Evolutionary conservation across 1,140 invertebrate species (phyloP), one percentile per base, ranked within the genome.

Genomic region (Drosophila carrolli): DNA sequence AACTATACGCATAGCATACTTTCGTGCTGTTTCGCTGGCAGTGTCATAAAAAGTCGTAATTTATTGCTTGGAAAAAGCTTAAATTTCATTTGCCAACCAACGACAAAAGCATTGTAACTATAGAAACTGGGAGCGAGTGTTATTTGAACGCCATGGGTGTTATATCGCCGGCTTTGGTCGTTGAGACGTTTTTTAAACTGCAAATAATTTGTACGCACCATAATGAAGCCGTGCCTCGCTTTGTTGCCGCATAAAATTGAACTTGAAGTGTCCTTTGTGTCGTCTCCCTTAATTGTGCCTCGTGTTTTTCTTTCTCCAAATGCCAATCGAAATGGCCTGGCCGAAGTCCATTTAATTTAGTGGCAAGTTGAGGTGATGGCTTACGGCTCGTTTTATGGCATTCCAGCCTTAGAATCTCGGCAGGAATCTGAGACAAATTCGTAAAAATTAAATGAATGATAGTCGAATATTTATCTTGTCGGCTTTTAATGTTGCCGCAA

Each of bases 51-150:
- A 89, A 89, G 77, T 90, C 85, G 82, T 89, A 89, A 89, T 89
- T 89, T 89, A 89, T 89, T 86, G 85, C 85, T 78, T 76, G 85
- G 85, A 89, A 89, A 88, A 89, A 89, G 85, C 86, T 89, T 90
- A 91, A 89, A 89, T 89, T 89, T 89, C 85, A 89, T 89, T 89
- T 89, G 85, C 70, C 78, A 91, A 73, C 85, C 67, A 51, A 80
- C 79, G 83, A 80, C 83, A 88, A 80, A 80, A 53, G 59, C 80
- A 73, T 88, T 85, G 72, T 81, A 73, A 48, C 63, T 53, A 53
- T 73, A 50, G 51, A 19, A 53, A 53, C 51, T 50, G 43, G 40
- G 38, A 72, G 60, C 47, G 19, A 6, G 53, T 62, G 67, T 66
- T 74, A 65, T 35, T 67, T 48, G 60, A 79, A 58, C 54, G 44